Evolutionary conservation across 2,797 vertebrate species (phyloP).

Genomic region (Pangasius sanitwongsei): DNA sequence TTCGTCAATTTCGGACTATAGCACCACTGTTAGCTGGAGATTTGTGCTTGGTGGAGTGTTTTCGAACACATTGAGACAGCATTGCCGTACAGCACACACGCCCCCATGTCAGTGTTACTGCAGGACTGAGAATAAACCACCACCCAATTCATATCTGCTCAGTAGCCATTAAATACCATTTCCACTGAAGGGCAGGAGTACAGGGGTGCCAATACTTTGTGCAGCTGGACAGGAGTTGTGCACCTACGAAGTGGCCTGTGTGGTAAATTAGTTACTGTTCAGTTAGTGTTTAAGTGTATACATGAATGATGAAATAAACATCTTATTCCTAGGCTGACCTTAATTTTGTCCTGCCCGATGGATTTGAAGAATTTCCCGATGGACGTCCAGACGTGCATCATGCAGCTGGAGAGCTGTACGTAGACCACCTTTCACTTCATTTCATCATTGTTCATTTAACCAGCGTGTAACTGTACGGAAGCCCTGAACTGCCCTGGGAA

Average conservation of each 20-base stretch:
- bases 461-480: background rate
- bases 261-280: background rate
- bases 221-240: too few relatives aligned
- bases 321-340: slow-evolving; percentile 82
- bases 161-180: background rate
- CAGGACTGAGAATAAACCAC: background rate
- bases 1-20: too few relatives aligned
- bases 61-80: too few relatives aligned
- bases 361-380: slow-evolving; percentile 99
- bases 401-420: slow-evolving; percentile 99
- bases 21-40: too few relatives aligned
- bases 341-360: slow-evolving; percentile 98
- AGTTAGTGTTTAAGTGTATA: too few relatives aligned
- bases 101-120: background rate
- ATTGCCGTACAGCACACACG: background rate
- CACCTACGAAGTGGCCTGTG: too few relatives aligned
- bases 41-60: too few relatives aligned
- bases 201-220: background rate
- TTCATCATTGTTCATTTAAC: background rate
- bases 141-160: background rate
- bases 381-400: slow-evolving; percentile 98
- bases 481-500: background rate
- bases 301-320: background rate
- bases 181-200: too few relatives aligned
- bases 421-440: slow-evolving; percentile 22